Base-by-base conservation (phyloP, 2,113 vertebrate species). In the Epinephelus moara region DNA sequence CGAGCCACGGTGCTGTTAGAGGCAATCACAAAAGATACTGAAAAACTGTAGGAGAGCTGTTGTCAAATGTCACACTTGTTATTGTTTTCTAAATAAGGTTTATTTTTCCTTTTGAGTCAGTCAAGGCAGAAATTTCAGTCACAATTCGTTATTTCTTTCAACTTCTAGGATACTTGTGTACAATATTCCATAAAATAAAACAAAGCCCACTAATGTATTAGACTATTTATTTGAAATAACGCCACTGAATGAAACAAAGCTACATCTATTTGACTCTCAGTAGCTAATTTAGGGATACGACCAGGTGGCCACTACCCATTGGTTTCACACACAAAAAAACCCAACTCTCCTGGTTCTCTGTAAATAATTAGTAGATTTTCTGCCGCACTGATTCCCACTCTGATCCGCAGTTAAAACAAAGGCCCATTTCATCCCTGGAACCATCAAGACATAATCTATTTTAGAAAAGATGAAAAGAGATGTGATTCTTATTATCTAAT, bases 401-500 rank as follows among this genome's bases (percentile, higher is more conserved):
- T 87, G 88, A 88, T 88, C 81, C 37, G 85, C 88, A 85, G 88
- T 93, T 93, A 93, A 93, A 94, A 94, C 89, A 90, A 91, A 94
- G 90, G 76, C 88, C 76, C 87, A 92, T 95, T 94, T 93, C 87
- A 90, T 94, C 85, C 78, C 67, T 82, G 84, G 75, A 89, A 92
- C 93, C 82, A 93, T 92, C 92, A 91, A 91, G 89, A 93, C 87
- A 89, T 89, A 88, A 94, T 91, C 85, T 91, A 91, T 93, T 92
- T 88, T 84, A 85, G 87, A 89, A 89, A 90, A 91, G 85, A 93
- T 92, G 90, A 92, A 94, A 94, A 90, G 90, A 94, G 91, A 95
- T 92, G 93, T 82, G 92, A 93, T 93, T 93, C 89, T 91, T 95
- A 94, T 94, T 93, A 95, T 95, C 94, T 93, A 95, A 95, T 95